phyloP scores from a whole-genome alignment of 2,797 vertebrate species.

The Spatula clypeata region DNA sequence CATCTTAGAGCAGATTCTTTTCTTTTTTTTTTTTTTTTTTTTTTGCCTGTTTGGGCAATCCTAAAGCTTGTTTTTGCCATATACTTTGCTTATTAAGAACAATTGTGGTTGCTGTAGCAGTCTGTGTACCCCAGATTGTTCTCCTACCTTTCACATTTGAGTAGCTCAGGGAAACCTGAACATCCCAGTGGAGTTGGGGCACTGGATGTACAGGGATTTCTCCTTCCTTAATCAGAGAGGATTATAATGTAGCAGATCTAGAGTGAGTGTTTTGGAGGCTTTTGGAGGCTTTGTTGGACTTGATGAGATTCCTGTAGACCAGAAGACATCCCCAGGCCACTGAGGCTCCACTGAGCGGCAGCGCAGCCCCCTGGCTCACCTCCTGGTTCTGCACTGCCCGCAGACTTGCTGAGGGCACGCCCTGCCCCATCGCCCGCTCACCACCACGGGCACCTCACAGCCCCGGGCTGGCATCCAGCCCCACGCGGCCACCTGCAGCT shows the following conservation, averaged over 20 bases:
- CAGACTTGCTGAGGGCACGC: not conserved
- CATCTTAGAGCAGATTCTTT: not conserved
- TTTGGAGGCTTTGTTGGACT: not conserved
- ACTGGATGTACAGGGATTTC: not conserved
- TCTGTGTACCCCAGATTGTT: not conserved
- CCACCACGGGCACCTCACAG: too few relatives aligned
- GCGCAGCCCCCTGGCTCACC: not conserved
- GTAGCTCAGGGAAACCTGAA: not conserved
- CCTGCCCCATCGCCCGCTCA: too few relatives aligned
- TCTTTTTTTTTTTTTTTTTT: not conserved
- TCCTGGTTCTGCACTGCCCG: not conserved
- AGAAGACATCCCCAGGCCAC: not conserved
- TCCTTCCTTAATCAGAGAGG: not conserved
- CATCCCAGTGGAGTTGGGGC: not conserved
- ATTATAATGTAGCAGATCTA: fast-evolving
- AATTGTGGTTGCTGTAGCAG: not conserved
- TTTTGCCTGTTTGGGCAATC: not conserved
- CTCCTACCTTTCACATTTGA: not conserved
- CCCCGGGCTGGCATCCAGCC: too few relatives aligned
- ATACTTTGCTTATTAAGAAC: not conserved
- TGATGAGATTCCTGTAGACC: not conserved
- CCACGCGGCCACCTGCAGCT: too few relatives aligned
- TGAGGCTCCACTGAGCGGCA: not conserved
- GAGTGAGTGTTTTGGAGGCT: not conserved
- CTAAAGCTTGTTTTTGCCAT: not conserved